Base-by-base conservation (phyloP, 2,888 invertebrate species). In the Drosophila mimetica region DNA sequence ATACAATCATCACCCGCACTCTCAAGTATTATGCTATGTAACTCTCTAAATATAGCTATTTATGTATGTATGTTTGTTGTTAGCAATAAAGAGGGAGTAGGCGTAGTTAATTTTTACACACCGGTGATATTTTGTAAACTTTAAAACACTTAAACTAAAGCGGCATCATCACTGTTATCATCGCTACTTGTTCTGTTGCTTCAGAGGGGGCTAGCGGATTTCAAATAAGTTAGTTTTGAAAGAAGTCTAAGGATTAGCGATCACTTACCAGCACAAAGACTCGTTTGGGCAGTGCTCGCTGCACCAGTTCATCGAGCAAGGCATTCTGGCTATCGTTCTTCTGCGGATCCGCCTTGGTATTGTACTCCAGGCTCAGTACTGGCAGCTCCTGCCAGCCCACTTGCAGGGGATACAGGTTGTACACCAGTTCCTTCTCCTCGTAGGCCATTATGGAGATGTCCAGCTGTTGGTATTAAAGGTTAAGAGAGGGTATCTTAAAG, bases 351-450 rank as follows among this genome's bases (percentile, higher is more conserved):
- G 89, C 89, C 71, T 90, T 87, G 1, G 88, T 90, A 61, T 91
- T 91, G 77, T 91, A 91, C 74, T 91, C 90, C 60, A 92, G 67
- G 13, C 89, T 77, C 16, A 92, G 71, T 53, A 91, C 92, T 2
- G 92, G 92, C 66, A 92, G 75, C 69, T 86, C 89, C 81, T 92
- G 92, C 92, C 91, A 92, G 32, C 91, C 92, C 53, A 91, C 90
- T 75, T 90, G 91, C 14, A 92, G 71, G 1, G 92, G 92, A 81
- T 91, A 92, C 16, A 92, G 77, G 77, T 92, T 92, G 72, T 91
- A 92, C 13, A 91, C 88, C 46, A 92, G 75, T 58, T 91, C 90
- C 69, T 90, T 91, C 69, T 91, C 90, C 52, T 90, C 89, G 69
- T 89, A 89, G 7, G 91, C 89, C 86, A 91, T 91, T 46, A 92